Evolutionary conservation across 2,888 invertebrate genomes (phyloP), one percentile per base, ranked within the genome.

Genomic region (Seira sanloemensis): DNA sequence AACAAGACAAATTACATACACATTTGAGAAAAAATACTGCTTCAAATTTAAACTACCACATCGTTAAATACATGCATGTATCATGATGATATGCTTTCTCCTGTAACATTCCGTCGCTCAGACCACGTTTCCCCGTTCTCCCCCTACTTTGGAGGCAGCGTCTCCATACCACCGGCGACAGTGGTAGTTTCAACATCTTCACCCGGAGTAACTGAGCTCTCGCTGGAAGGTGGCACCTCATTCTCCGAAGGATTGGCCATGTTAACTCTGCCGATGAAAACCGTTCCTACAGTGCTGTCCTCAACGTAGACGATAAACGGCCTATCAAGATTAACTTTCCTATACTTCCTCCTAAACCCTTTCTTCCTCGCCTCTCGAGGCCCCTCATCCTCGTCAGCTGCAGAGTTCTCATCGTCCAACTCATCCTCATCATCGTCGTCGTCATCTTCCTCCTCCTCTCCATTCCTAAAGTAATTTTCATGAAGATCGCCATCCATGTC

Each of bases 291-390:
- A 0, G 82, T 78, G 37, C 66, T 78, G 58, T 88, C 88, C 46
- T 84, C 84, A n/a, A 89, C 74, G 71, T 87, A 89, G 46, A 88
- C 87, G 24, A 88, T 74, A 62, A 89, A 89, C 16, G 88, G 88
- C 18, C 86, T 80, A 68, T 89, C 88, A 18, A 88, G 21, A 58
- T 86, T 83, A 16, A 89, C 78, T 78, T 85, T 84, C 46, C 86
- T 83, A 21, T 77, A 74, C 50, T 84, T 72, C 21, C 77, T 85
- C 16, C 76, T 72, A 79, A 71, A 75, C 23, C 77, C 73, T 21
- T 77, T 82, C 54, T 71, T 71, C 25, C 75, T 69, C 9, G 27
- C 27, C 68, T 73, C 50, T 27, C 50, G 19, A 12, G 50, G 7
- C 1, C 50, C 71, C 23, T 50, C 71, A 50, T 19, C 19, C 18